A percentile compares a stretch with the other conserved stretches of the same genome.
phyloP scores from a whole-genome alignment of 1,140 invertebrate genomes.

The Macrocentrus cingulum region DNA sequence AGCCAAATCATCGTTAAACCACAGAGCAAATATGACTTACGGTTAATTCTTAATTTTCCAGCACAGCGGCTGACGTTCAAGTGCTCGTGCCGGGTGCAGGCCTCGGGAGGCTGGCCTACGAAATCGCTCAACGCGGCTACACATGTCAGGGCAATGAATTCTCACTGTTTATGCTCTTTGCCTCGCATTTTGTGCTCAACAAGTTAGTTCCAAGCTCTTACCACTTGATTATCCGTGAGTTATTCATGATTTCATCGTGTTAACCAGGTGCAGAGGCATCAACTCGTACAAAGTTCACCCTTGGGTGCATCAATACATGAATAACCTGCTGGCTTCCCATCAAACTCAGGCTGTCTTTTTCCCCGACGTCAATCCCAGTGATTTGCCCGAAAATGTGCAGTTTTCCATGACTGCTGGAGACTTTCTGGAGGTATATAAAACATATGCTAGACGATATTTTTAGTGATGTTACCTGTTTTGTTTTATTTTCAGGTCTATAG shows the following conservation, averaged over 20 bases:
- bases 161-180: conserved; percentile 95
- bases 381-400: conserved; percentile 66
- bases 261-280: conserved; percentile 61
- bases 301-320: conserved; percentile 92
- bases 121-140: conserved; percentile 87
- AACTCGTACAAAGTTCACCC: conserved; percentile 77
- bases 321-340: conserved; percentile 80
- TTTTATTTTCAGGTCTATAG: conserved; percentile 68
- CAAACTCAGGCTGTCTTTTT: conserved; percentile 79
- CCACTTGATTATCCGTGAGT: not conserved
- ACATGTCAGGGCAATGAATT: conserved; percentile 97
- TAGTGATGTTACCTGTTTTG: not conserved
- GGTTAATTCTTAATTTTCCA: too few relatives aligned
- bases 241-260: not conserved
- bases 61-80: conserved; percentile 61
- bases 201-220: conserved; percentile 60
- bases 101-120: conserved; percentile 88
- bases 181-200: conserved; percentile 94
- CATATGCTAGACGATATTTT: too few relatives aligned
- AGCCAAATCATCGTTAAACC: too few relatives aligned
- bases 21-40: too few relatives aligned
- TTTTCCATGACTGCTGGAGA: conserved; percentile 97
- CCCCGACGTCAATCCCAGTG: conserved; percentile 85
- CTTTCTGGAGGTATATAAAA: conserved; percentile 75
- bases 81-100: conserved; percentile 95